Base-by-base conservation (phyloP, 2,888 invertebrate species). In the Caenorhabditis sp. region DNA sequence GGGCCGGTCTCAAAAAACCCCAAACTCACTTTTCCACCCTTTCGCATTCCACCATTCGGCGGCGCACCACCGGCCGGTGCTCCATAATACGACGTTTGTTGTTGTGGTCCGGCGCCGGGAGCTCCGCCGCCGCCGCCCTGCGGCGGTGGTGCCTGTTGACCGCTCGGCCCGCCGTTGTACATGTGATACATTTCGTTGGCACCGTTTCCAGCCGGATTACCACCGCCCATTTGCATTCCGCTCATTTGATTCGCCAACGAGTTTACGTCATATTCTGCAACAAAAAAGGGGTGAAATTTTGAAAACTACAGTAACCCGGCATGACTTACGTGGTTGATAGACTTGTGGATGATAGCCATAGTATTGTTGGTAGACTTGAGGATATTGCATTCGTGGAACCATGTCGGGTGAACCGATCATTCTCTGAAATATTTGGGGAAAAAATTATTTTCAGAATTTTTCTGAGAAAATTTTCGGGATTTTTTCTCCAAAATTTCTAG, bases 231-330 rank as follows among this genome's bases (percentile, higher is more conserved):
- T 37, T 77, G 77, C 62, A 81, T 73, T 19, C 67, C 72, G 27
- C 71, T 66, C 81, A 81, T 81, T 65, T 81, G 81, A 26, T 57
- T 62, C 36, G 74, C 69, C 23, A 79, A 19, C 50, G 77, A 57
- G 58, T 69, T 69, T 12, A 77, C 75, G 37, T 75, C 77, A 50
- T 75, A 70, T 51, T 67, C 66, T 51, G 66, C 67, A 54, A 60
- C 54, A 37, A 36, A 53, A 61, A 31, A 31, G 31, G 36, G 36
- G 3, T 61, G 55, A 14, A 37, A 27, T 8, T 53, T 60, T 59
- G 23, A 60, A 66, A 66, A 21, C 23, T 23, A 43, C 12, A 17
- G n/a, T n/a, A n/a, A n/a, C n/a, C n/a, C n/a, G n/a, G 6, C 5
- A 5, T 17, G 21, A 51, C 23, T 51, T 17, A 51, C 51, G 21